These are phyloP conservation scores for Cydia strobilella DNA, from an alignment of 1,140 invertebrate species.

Conservation along the genomic window DNA sequence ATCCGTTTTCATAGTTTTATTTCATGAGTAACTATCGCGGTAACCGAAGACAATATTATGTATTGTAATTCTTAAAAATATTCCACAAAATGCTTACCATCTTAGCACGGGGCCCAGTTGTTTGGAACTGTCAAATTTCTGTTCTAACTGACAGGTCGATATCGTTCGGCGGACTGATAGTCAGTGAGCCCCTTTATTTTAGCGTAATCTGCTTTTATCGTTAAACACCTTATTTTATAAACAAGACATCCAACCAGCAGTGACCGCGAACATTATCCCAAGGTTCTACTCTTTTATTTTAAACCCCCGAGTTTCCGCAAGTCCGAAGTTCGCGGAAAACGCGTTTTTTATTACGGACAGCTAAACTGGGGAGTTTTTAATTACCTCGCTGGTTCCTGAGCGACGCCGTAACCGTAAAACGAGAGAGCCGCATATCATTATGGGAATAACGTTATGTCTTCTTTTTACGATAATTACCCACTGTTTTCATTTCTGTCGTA, in stretches of 20 bases:
- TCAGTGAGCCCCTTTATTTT: too few species aligned
- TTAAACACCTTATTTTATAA: background rate
- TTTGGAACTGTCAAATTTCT: too few species aligned
- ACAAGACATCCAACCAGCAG: background rate
- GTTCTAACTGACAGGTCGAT: too few species aligned
- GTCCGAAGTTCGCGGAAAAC: background rate
- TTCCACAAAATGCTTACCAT: too few species aligned
- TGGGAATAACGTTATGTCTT: background rate
- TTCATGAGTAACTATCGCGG: too few species aligned
- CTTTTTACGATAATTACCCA: too few species aligned
- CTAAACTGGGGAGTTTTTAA: conserved; percentile 10
- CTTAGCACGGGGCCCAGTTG: too few species aligned
- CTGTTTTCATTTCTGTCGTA: too few species aligned
- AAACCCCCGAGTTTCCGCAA: background rate
- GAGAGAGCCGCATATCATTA: background rate
- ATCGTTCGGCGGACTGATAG: too few species aligned
- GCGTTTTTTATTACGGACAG: conserved; percentile 4
- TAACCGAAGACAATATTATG: too few species aligned
- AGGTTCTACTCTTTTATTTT: background rate
- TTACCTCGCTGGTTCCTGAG: background rate
- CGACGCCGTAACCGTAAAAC: background rate
- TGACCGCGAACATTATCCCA: conserved; percentile 8
- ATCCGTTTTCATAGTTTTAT: too few species aligned
- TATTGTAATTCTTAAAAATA: too few species aligned
- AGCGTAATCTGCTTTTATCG: background rate